Base-by-base conservation (phyloP, 1,140 invertebrate species). In the Calephelis virginiensis region DNA sequence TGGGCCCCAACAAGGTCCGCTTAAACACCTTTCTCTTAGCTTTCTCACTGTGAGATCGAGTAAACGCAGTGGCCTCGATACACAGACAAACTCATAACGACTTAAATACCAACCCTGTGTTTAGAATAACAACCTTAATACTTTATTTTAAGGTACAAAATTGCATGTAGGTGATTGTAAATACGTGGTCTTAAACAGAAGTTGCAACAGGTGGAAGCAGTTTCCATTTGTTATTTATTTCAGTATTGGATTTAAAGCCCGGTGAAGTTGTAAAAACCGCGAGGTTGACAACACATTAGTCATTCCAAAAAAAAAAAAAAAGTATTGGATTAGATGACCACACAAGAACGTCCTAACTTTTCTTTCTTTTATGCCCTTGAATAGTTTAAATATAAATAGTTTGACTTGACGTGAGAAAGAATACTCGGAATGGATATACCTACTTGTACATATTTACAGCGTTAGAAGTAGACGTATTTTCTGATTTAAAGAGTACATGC, bases 171-270 rank as follows among this genome's bases (percentile, higher is more conserved):
- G 8, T 37, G 12, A n/a, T 3, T n/a, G 12, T 0, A n/a, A 8
- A n/a, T 59, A 37, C 8, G 53, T 56, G 9, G 40, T 37, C 4
- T 56, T 56, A 56, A 14, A 12, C 28, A 53, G 37, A 12, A 60
- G 40, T 47, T 8, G 7, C 11, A 46, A 47, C 64, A 66, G 64
- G 64, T 66, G 64, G 50, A 59, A 66, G 59, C 11, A 45, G 64
- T 66, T 66, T 66, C 63, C 64, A 60, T 59, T 66, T 66, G 60
- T 66, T 66, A 66, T 47, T 45, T 59, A 66, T 47, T 45, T 59
- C 53, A 49, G 56, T 47, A 37, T 66, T 66, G 53, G 53, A 66
- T 66, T 66, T n/a, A n/a, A n/a, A n/a, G n/a, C n/a, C n/a, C n/a
- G n/a, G n/a, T n/a, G n/a, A n/a, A n/a, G n/a, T n/a, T n/a, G n/a